Conservation (phyloP, 37 sponge, comb jelly and placozoan genomes). For the Beroe forskalii region DNA sequence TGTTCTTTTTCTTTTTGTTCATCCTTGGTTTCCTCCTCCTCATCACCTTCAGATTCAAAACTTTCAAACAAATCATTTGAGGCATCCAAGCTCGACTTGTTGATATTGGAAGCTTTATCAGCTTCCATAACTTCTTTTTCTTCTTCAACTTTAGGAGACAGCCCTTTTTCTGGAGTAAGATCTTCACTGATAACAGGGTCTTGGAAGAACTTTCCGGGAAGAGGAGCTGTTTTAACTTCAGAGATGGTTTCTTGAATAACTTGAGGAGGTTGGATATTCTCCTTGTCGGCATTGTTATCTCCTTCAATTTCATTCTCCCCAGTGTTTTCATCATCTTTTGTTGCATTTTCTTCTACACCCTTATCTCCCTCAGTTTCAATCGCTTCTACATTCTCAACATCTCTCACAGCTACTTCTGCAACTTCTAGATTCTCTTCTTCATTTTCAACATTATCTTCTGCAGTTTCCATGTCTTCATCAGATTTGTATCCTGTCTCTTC, state of each 20-base stretch:
- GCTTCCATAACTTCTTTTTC: neutral
- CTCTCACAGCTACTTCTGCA: neutral
- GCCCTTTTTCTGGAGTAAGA: neutral
- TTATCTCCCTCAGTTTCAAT: neutral
- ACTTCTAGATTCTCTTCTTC: neutral
- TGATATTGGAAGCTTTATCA: neutral
- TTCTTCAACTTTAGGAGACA: neutral
- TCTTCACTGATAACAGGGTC: neutral
- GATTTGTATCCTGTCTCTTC: neutral
- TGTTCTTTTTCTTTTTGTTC: neutral
- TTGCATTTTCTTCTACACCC: neutral
- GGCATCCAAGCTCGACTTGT: neutral
- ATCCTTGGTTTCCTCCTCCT: neutral
- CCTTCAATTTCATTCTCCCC: neutral
- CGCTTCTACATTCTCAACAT: neutral
- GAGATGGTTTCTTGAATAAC: neutral
- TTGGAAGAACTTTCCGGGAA: neutral
- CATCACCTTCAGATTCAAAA: neutral
- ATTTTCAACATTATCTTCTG: neutral
- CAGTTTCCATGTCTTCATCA: neutral
- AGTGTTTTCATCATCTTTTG: neutral
- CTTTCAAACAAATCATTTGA: slow-evolving; percentile 24
- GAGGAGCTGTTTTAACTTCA: neutral
- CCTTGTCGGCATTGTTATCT: neutral
- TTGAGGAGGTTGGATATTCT: neutral